Evolutionary conservation across 2,888 invertebrate species (phyloP).

Genomic region (Agrochola litura): DNA sequence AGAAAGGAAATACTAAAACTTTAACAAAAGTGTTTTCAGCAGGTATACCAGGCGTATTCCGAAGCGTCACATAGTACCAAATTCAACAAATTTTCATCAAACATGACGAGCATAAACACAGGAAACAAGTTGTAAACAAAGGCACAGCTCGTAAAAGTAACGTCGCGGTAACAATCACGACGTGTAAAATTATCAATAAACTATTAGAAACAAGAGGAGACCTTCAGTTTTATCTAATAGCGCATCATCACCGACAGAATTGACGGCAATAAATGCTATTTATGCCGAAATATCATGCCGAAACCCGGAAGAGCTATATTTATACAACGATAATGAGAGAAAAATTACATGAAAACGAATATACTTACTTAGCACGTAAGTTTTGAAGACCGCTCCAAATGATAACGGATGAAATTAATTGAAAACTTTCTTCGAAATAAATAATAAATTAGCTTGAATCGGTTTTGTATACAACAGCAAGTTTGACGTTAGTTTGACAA

Average conservation of each 20-base stretch:
- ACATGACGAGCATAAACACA: slow-evolving; percentile 83
- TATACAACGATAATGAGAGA: slow-evolving; percentile 82
- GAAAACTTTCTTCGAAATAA: slow-evolving; percentile 85
- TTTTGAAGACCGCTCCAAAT: slow-evolving; percentile 71
- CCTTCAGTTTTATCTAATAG: slow-evolving; percentile 69
- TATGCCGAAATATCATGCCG: slow-evolving; percentile 79
- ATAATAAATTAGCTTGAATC: slow-evolving; percentile 89
- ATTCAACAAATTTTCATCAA: slow-evolving; percentile 77
- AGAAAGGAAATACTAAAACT: slow-evolving; percentile 1
- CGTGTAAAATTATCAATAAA: slow-evolving; percentile 71
- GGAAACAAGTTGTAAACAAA: slow-evolving; percentile 89
- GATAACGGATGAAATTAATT: slow-evolving; percentile 76
- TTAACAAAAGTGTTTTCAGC: slow-evolving; percentile 23
- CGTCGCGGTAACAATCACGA: slow-evolving; percentile 69
- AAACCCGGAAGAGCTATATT: slow-evolving; percentile 82
- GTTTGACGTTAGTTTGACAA: slow-evolving; percentile 77
- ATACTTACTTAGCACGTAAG: slow-evolving; percentile 77
- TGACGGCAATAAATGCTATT: slow-evolving; percentile 76
- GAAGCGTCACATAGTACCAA: slow-evolving; percentile 61
- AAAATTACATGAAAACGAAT: slow-evolving; percentile 76
- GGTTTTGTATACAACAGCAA: slow-evolving; percentile 86
- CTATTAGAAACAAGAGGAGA: slow-evolving; percentile 68
- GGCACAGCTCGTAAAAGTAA: slow-evolving; percentile 78
- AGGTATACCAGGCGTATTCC: slow-evolving; percentile 45
- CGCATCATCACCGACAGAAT: slow-evolving; percentile 71